Evolutionary conservation across 2,888 invertebrate genomes (phyloP), one percentile per base, ranked within the genome.

Genomic region (Synergus itoensis): DNA sequence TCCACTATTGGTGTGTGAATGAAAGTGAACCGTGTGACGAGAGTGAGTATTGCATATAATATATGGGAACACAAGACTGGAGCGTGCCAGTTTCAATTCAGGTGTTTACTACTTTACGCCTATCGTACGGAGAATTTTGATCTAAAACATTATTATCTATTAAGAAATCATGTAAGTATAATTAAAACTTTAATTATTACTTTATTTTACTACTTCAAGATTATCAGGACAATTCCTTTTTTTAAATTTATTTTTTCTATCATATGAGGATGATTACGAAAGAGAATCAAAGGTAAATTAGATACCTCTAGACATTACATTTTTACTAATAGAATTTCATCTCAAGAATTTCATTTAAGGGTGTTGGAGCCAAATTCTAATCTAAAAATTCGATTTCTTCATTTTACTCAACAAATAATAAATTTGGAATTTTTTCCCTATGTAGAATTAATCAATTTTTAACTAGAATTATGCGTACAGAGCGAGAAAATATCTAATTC

Each of bases 1-100:
- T 45, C 48, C 48, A 73, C 48, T n/a, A 16, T 11, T 21, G 36
- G 53, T 73, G 48, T 36, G 16, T 48, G 48, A 73, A 73, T 73
- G 73, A 73, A 73, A 73, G 73, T 73, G 73, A 53, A 73, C 73
- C 73, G 53, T 53, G 73, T 73, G 73, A 67, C 67, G 67, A 67
- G 18, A 53, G 53, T 36, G 36, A 73, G 36, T 53, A 53, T 73
- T 73, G 73, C 73, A 53, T 48, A 73, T 73, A 53, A 60, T 73
- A 28, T 73, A 36, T 73, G 73, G 48, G 48, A 40, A 73, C 53
- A 48, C 53, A 48, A 73, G 48, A 53, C 53, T 73, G 73, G 48
- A 73, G 73, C 16, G 53, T 73, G 73, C 53, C 69, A 73, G 73
- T 73, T 73, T 16, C 73, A 48, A 40, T 73, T 73, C 73, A 73